These are phyloP conservation scores for Eupithecia insigniata DNA, from an alignment of 2,888 invertebrate species.

Conservation along the genomic window DNA sequence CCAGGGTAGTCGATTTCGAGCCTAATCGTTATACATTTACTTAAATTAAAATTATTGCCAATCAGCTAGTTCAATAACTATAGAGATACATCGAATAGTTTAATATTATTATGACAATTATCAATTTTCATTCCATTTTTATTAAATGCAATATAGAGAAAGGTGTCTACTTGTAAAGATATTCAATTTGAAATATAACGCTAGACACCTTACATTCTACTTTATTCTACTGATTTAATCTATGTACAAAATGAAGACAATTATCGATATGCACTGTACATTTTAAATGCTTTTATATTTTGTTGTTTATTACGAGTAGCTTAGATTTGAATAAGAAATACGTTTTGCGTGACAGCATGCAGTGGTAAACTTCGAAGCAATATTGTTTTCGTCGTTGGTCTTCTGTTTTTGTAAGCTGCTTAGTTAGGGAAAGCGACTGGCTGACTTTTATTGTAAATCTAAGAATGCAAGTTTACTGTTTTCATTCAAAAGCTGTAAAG, in stretches of 20 bases:
- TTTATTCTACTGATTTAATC: constrained; percentile 59
- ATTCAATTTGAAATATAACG: constrained; percentile 4
- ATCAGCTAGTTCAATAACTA: constrained; percentile 74
- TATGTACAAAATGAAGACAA: constrained; percentile 79
- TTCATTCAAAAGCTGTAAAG: constrained; percentile 50
- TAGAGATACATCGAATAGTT: constrained; percentile 56
- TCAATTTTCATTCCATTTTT: constrained; percentile 57
- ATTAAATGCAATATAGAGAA: constrained; percentile 63
- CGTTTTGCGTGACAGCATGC: not conserved
- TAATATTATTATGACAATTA: constrained; percentile 59
- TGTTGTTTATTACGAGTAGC: constrained; percentile 3
- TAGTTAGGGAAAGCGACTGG: not conserved
- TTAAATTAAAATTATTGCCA: constrained; percentile 76
- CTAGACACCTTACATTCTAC: constrained; percentile 18
- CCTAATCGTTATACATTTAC: constrained; percentile 69
- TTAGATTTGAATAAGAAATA: constrained; percentile 16
- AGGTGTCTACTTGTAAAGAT: constrained; percentile 12
- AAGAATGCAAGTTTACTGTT: constrained; percentile 11
- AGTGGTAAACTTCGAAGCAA: not conserved
- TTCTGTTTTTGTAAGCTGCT: not conserved
- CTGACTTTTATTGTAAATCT: constrained; percentile 5
- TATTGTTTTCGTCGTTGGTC: not conserved
- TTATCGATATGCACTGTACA: constrained; percentile 77
- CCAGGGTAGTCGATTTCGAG: constrained; percentile 55
- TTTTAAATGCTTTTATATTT: constrained; percentile 55